phyloP scores from a whole-genome alignment of 2,888 invertebrate genomes.

The Acrobasis consociella region DNA sequence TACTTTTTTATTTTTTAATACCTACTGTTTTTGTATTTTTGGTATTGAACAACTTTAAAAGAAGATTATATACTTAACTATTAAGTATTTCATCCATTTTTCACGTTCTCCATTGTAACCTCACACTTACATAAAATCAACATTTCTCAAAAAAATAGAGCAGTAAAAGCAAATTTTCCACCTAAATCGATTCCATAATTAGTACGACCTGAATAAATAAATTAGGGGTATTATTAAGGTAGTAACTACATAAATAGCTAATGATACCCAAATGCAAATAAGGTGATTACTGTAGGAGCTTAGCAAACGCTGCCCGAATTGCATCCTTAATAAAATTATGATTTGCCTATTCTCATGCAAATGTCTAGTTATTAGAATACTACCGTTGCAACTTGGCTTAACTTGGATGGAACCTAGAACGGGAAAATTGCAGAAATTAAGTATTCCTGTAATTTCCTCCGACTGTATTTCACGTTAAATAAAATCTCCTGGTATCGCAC shows the following conservation, averaged over 20 bases:
- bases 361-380: conserved; percentile 21
- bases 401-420: not conserved
- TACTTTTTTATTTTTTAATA: too few species aligned
- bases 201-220: too few species aligned
- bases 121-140: too few species aligned
- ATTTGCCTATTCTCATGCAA: conserved; percentile 22
- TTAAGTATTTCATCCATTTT: too few species aligned
- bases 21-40: too few species aligned
- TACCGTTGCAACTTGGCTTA: conserved; percentile 15
- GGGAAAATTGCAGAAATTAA: conserved; percentile 2
- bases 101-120: too few species aligned
- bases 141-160: too few species aligned
- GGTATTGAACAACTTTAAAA: too few species aligned
- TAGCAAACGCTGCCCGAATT: conserved; percentile 19
- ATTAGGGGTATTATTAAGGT: too few species aligned
- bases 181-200: too few species aligned
- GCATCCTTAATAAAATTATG: conserved; percentile 24
- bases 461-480: not conserved
- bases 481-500: not conserved
- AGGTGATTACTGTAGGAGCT: conserved; percentile 18
- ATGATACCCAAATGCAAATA: conserved; percentile 15
- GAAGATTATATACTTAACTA: too few species aligned
- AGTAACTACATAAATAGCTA: not conserved
- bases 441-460: conserved; percentile 1
- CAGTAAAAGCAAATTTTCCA: too few species aligned